Conservation (phyloP, 1,140 invertebrate genomes). For the Zaprionus tsacasi region DNA sequence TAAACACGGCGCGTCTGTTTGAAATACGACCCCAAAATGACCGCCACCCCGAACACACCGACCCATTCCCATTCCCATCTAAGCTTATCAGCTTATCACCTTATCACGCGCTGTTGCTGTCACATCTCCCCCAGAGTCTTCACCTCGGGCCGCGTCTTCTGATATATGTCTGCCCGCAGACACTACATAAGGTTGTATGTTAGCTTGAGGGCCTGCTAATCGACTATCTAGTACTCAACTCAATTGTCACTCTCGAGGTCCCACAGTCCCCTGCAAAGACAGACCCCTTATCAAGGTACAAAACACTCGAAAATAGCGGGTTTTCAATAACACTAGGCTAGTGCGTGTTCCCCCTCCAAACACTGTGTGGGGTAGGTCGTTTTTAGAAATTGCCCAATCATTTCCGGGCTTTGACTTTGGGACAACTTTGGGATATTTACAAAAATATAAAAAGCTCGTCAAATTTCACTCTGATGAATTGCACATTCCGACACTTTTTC, state of each 20-base stretch:
- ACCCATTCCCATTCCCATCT: no score
- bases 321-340: not conserved
- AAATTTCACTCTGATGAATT: not conserved
- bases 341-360: not conserved
- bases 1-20: not conserved
- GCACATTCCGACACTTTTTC: not conserved
- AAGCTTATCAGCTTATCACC: conserved; percentile 38
- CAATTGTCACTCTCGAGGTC: not conserved
- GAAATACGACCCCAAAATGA: conserved; percentile 68
- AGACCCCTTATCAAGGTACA: not conserved
- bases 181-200: not conserved
- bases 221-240: not conserved
- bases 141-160: not conserved
- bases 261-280: not conserved
- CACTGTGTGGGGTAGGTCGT: conserved; percentile 39
- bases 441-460: not conserved
- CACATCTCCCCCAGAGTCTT: conserved; percentile 5
- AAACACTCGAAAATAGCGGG: not conserved
- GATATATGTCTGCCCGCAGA: not conserved
- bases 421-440: conserved; percentile 49
- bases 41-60: conserved; percentile 50
- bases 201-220: not conserved
- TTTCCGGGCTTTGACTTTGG: conserved; percentile 30
- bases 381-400: not conserved
- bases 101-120: conserved; percentile 14